A percentile compares a stretch with the other conserved stretches of the same genome.
These are phyloP conservation scores for Xanthorhoe designata DNA, from an alignment of 2,888 invertebrate species.

Conservation along the genomic window DNA sequence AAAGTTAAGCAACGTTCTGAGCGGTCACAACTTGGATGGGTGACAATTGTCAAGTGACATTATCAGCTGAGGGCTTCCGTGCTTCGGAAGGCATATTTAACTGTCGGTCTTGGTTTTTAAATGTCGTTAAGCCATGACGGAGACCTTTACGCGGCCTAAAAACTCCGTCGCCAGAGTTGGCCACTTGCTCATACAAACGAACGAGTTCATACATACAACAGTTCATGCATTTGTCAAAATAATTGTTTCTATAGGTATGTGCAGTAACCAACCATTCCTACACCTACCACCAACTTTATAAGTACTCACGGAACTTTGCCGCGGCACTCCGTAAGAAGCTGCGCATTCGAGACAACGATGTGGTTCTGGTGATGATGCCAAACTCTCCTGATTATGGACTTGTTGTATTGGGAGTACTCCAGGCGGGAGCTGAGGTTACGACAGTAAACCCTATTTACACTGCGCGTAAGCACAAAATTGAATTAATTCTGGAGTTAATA, in stretches of 20 bases:
- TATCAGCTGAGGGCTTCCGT: too few species aligned
- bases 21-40: too few species aligned
- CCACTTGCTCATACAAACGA: too few species aligned
- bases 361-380: slow-evolving; percentile 88
- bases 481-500: not conserved
- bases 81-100: too few species aligned
- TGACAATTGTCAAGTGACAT: too few species aligned
- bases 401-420: slow-evolving; percentile 85
- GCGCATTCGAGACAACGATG: slow-evolving; percentile 86
- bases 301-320: slow-evolving; percentile 86
- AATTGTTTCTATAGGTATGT: slow-evolving; percentile 88
- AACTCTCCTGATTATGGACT: slow-evolving; percentile 90
- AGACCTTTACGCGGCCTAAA: too few species aligned
- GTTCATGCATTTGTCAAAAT: too few species aligned
- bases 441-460: slow-evolving; percentile 91
- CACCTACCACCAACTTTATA: slow-evolving; percentile 87
- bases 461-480: slow-evolving; percentile 67
- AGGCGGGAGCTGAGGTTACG: slow-evolving; percentile 88
- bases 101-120: too few species aligned
- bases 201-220: too few species aligned
- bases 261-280: slow-evolving; percentile 88
- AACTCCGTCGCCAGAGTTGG: too few species aligned
- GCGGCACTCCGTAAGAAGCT: slow-evolving; percentile 86
- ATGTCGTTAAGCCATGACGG: too few species aligned
- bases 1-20: too few species aligned